A percentile compares a stretch with the other conserved stretches of the same genome.
Conservation (phyloP, 2,797 vertebrate species). For the Columba guinea region DNA sequence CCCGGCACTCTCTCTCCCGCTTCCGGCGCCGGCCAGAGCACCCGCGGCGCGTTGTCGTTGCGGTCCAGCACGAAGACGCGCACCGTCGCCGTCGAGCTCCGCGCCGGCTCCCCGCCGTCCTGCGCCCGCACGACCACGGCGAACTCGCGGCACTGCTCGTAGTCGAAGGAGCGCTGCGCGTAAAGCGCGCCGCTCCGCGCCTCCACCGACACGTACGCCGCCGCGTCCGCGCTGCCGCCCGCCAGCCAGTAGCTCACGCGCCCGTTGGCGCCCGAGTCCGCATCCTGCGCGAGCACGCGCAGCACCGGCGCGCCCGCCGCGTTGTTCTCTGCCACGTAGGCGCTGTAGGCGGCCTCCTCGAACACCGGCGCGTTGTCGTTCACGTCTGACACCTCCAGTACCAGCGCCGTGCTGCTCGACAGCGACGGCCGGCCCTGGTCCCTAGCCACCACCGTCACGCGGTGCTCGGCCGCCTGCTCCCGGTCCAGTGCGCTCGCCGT, state of each 20-base stretch:
- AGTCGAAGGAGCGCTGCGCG: slow-evolving; percentile 46
- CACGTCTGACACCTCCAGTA: slow-evolving; percentile 65
- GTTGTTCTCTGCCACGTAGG: too few relatives aligned
- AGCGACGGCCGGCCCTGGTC: slow-evolving; percentile 71
- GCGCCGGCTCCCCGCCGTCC: slow-evolving; percentile 8
- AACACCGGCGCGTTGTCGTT: slow-evolving; percentile 46
- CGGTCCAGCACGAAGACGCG: slow-evolving; percentile 17
- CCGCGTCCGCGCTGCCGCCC: not conserved
- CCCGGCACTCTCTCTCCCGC: not conserved
- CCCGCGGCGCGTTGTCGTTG: slow-evolving; percentile 51
- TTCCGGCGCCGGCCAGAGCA: not conserved
- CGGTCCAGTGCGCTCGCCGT: slow-evolving; percentile 61
- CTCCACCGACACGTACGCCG: not conserved
- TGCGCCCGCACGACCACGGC: slow-evolving; percentile 57
- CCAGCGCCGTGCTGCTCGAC: slow-evolving; percentile 10
- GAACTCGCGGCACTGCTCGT: slow-evolving; percentile 76
- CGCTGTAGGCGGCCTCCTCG: slow-evolving; percentile 21
- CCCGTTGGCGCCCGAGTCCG: not conserved
- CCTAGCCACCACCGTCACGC: slow-evolving; percentile 52
- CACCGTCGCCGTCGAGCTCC: slow-evolving; percentile 6
- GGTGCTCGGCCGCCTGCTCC: slow-evolving; percentile 9
- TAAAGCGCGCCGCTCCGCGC: not conserved
- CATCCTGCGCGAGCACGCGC: slow-evolving; percentile 44
- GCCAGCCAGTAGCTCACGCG: not conserved
- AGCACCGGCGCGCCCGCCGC: slow-evolving; percentile 43